Evolutionary conservation across 2,888 invertebrate genomes (phyloP), one percentile per base, ranked within the genome.

Genomic region (Acholoe squamosa): DNA sequence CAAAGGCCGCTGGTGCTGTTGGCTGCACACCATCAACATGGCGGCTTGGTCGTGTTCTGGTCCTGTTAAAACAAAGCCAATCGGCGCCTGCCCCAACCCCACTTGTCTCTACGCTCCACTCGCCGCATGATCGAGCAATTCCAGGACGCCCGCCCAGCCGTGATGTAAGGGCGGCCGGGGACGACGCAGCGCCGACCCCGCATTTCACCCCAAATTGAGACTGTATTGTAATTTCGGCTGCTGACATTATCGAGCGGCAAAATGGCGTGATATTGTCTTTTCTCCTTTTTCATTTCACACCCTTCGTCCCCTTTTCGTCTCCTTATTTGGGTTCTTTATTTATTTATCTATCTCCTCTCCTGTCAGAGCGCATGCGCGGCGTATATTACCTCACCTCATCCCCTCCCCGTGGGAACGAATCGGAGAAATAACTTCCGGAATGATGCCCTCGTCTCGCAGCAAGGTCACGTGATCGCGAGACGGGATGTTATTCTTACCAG

Each of bases 401-500:
- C 61, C 22, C 61, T 61, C 61, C 22, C 61, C 61, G 61, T 14
- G 61, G 61, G 61, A 61, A 61, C 61, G 7, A 14, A 19, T 7
- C 61, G 61, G 43, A 43, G 80, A 33, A 80, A 80, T 80, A 80
- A 80, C 80, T 80, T 80, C 80, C 43, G 80, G 80, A 22, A 80
- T 43, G 80, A 33, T 43, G 80, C 80, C 80, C 80, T 19, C 43
- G 33, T 43, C 80, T 43, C 80, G 34, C n/a, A 22, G 10, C 22
- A 43, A 34, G 80, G 80, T 80, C 80, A 80, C 43, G 80, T 80
- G 80, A 80, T 80, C 80, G 43, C 80, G 43, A 80, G 80, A 80
- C 80, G 80, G 80, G 80, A 80, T 80, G 80, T 80, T 80, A 80
- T 80, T 80, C 34, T 80, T 80, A 34, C 80, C 34, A 43, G 80